Percentiles rank a stretch among this genome's conserved stretches.
Conservation (phyloP, 1,140 invertebrate genomes). For the Hydropsyche tenuis region DNA sequence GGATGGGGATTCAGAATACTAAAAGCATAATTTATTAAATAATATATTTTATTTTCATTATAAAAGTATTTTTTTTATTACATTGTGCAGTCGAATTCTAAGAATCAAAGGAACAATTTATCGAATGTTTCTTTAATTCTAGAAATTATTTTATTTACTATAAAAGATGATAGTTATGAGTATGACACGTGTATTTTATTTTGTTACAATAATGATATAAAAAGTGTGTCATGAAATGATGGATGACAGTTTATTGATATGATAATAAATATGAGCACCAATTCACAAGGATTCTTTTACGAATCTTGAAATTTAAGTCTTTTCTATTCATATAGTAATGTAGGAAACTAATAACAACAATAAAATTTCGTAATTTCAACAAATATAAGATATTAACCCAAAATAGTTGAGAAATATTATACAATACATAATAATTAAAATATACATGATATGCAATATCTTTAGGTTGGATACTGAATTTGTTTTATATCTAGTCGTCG, state of each 20-base stretch:
- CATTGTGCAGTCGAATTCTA: slow-evolving; percentile 29
- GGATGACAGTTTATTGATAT: slow-evolving; percentile 31
- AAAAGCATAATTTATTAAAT: slow-evolving; percentile 25
- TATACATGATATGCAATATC: too few species aligned
- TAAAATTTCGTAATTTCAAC: slow-evolving; percentile 9
- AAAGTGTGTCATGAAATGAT: slow-evolving; percentile 2
- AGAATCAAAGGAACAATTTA: slow-evolving; percentile 14
- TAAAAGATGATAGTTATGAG: slow-evolving; percentile 1
- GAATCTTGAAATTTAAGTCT: slow-evolving; percentile 19
- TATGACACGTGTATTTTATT: slow-evolving; percentile 5
- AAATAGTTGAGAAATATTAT: not conserved
- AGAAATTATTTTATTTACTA: slow-evolving; percentile 1
- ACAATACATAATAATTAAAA: too few species aligned
- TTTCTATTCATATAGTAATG: slow-evolving; percentile 21
- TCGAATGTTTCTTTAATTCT: slow-evolving; percentile 9
- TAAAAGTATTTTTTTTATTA: slow-evolving; percentile 27
- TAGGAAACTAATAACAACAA: slow-evolving; percentile 19
- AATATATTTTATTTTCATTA: slow-evolving; percentile 24
- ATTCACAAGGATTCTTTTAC: slow-evolving; percentile 28
- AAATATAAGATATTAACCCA: not conserved
- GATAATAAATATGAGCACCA: slow-evolving; percentile 35
- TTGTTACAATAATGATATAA: slow-evolving; percentile 6
- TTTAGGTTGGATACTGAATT: too few species aligned
- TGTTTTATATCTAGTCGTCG: too few species aligned
- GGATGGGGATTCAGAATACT: too few species aligned